Percentiles rank a stretch among this genome's conserved stretches.
Conservation (phyloP, 2,888 invertebrate species). For the Chymomyza procnemis region DNA sequence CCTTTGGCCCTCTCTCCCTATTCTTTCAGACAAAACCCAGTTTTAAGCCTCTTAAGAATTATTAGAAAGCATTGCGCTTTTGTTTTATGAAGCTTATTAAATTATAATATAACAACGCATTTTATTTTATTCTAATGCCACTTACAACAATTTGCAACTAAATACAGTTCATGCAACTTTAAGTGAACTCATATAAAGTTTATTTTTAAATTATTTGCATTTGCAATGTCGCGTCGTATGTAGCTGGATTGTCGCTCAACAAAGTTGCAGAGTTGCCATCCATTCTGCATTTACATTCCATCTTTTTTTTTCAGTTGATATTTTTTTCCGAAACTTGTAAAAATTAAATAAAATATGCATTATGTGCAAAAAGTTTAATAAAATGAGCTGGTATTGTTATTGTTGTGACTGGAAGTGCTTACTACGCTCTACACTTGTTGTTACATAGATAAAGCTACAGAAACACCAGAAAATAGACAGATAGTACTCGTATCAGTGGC, state of each 20-base stretch:
- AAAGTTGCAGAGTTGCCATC: background rate
- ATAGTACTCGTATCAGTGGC: background rate
- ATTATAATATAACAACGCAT: background rate
- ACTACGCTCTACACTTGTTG: background rate
- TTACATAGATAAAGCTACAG: slow-evolving; percentile 21
- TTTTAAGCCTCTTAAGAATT: background rate
- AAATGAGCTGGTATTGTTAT: slow-evolving; percentile 43
- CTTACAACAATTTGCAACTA: background rate
- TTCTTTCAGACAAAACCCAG: too few species aligned
- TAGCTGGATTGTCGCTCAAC: background rate
- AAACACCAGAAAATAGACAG: background rate
- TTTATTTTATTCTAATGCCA: background rate
- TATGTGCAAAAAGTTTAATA: slow-evolving; percentile 60
- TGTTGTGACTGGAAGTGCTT: slow-evolving; percentile 11
- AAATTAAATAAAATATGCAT: slow-evolving; percentile 72
- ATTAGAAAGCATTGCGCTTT: background rate
- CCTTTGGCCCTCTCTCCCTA: too few species aligned
- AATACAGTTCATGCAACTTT: background rate
- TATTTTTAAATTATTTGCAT: background rate
- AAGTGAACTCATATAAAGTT: background rate
- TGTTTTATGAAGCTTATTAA: background rate
- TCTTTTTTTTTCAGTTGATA: slow-evolving; percentile 46
- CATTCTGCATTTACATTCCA: slow-evolving; percentile 24
- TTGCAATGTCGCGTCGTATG: background rate
- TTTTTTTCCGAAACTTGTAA: slow-evolving; percentile 57